A percentile compares a stretch with the other conserved stretches of the same genome.
These are phyloP conservation scores for Lampris megalopsis DNA, from an alignment of 2,113 vertebrate genomes.

Conservation along the genomic window DNA sequence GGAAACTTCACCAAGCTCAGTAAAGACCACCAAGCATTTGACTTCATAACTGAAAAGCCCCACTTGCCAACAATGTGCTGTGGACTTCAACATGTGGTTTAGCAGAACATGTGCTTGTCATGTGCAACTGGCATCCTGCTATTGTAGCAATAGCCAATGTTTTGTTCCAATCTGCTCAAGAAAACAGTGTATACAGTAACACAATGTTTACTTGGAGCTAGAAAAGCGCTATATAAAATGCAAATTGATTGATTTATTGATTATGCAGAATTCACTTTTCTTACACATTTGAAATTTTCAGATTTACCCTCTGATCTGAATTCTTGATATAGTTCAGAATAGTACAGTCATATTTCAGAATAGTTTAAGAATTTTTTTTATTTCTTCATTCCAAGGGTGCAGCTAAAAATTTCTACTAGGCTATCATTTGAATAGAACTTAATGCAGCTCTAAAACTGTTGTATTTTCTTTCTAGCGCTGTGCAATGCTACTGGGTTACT, in stretches of 20 bases:
- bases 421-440: not conserved
- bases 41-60: not conserved
- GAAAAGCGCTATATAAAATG: not conserved
- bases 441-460: not conserved
- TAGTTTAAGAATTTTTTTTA: too few species aligned
- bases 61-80: not conserved
- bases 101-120: constrained; percentile 72
- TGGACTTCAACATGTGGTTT: constrained; percentile 57
- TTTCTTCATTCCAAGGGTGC: too few species aligned
- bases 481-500: too few species aligned
- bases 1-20: not conserved
- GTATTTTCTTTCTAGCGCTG: not conserved
- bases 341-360: too few species aligned
- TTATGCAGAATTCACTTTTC: too few species aligned
- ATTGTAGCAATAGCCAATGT: constrained; percentile 6
- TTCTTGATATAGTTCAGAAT: too few species aligned
- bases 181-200: not conserved
- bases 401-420: not conserved
- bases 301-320: too few species aligned
- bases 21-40: not conserved
- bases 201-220: constrained; percentile 8
- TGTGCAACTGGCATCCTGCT: constrained; percentile 55
- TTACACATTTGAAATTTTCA: too few species aligned
- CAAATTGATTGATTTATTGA: too few species aligned
- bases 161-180: constrained; percentile 7